Conservation (phyloP, 2,113 vertebrate species). For the Candoia aspera region DNA sequence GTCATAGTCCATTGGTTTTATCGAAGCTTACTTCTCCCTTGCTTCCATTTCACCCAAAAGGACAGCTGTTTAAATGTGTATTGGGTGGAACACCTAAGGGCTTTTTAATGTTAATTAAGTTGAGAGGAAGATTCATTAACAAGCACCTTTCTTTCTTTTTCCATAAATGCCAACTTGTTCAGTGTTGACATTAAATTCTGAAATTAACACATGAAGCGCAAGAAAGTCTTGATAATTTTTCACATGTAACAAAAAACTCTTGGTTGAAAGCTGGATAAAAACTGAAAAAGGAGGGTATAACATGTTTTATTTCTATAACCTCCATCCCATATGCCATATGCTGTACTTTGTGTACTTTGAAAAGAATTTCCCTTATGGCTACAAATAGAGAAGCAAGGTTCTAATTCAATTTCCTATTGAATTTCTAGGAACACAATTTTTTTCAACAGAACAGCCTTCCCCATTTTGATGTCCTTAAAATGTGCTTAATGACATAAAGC, state of each 20-base stretch:
- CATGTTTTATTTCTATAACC: fast-evolving
- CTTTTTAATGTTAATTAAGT: constrained; percentile 66
- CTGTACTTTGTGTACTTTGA: background rate
- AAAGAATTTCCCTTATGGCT: background rate
- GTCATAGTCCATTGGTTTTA: constrained; percentile 73
- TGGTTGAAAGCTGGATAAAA: background rate
- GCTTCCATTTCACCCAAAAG: constrained; percentile 55
- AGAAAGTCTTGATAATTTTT: background rate
- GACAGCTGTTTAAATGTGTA: constrained; percentile 68
- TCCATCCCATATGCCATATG: background rate
- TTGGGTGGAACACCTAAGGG: constrained; percentile 58
- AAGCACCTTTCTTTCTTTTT: constrained; percentile 48
- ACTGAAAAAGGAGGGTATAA: background rate
- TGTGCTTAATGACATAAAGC: background rate
- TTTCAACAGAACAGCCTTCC: background rate
- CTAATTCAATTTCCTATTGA: background rate
- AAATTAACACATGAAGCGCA: background rate
- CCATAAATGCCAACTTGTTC: constrained; percentile 56
- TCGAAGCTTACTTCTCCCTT: constrained; percentile 62
- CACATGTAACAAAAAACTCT: fast-evolving
- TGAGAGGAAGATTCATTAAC: constrained; percentile 63
- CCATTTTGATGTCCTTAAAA: background rate
- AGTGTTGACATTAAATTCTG: constrained; percentile 12
- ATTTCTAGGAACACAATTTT: background rate
- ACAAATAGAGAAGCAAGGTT: background rate